Evolutionary conservation across 2,888 invertebrate genomes (phyloP).

Genomic region (Desoria tigrina): DNA sequence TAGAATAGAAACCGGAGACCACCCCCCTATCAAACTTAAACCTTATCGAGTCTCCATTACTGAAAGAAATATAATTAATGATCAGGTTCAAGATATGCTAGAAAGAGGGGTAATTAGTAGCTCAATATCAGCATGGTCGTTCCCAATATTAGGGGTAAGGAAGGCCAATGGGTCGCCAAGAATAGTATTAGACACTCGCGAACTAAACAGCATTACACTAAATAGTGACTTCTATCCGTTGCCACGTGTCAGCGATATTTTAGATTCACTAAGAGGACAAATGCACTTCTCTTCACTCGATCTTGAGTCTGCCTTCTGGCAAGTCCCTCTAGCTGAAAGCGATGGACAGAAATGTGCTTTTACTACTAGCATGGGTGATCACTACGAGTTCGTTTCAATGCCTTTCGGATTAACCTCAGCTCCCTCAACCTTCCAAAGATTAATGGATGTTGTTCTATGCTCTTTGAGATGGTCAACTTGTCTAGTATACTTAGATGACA

Average conservation of each 20-base stretch:
- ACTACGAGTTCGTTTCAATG: conserved; percentile 17
- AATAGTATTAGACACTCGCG: neutral
- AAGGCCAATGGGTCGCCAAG: neutral
- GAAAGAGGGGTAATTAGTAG: neutral
- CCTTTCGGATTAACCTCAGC: conserved; percentile 21
- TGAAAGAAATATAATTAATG: neutral
- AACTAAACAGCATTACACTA: neutral
- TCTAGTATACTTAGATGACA: conserved; percentile 23
- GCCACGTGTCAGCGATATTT: neutral
- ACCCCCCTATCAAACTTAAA: neutral
- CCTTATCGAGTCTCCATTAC: neutral
- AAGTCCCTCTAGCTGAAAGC: neutral
- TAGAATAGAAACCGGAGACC: too few species aligned
- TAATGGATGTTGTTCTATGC: conserved; percentile 13
- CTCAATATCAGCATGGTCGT: neutral
- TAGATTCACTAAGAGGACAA: neutral
- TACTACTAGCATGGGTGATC: neutral
- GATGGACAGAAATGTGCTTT: conserved; percentile 16
- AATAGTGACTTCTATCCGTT: neutral
- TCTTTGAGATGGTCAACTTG: conserved; percentile 18
- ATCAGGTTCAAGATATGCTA: neutral
- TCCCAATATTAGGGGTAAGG: neutral
- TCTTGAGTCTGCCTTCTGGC: neutral
- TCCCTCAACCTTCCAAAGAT: neutral
- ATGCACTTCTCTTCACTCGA: neutral